A percentile compares a stretch with the other conserved stretches of the same genome.
Evolutionary conservation across 2,888 invertebrate genomes (phyloP).

Genomic region (Teleiodes luculella): DNA sequence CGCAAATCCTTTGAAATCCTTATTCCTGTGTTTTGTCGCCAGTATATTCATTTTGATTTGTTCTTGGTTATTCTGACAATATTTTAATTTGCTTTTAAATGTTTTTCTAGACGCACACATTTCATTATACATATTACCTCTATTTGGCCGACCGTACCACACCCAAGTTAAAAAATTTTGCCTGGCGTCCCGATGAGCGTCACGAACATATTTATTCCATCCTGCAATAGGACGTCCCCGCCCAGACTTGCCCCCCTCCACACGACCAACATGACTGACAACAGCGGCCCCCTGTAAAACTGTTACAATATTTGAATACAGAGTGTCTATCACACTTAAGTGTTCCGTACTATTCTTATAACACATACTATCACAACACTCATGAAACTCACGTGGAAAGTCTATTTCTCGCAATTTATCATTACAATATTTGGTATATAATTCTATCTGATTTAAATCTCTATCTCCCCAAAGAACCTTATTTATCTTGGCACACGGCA

Average conservation of each 20-base stretch:
- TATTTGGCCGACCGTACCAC: conserved; percentile 7
- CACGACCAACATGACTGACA: background rate
- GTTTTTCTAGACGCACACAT: background rate
- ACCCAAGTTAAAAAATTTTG: conserved; percentile 13
- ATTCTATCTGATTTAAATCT: conserved; percentile 12
- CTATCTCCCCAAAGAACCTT: conserved; percentile 17
- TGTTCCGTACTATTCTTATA: background rate
- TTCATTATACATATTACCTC: background rate
- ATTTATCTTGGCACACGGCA: conserved; percentile 6
- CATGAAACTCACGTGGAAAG: background rate
- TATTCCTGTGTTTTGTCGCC: conserved; percentile 8
- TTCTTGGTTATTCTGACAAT: background rate
- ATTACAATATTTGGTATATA: conserved; percentile 10
- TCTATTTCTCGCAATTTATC: background rate
- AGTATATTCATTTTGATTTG: conserved; percentile 16
- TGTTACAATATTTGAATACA: background rate
- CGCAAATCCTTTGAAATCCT: conserved; percentile 14
- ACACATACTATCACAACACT: background rate
- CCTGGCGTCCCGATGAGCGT: conserved; percentile 14
- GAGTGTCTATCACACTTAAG: background rate
- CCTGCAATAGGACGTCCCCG: background rate
- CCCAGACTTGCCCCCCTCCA: background rate
- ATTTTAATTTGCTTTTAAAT: background rate
- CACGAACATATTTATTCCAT: conserved; percentile 9
- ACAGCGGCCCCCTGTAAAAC: background rate